Conservation (phyloP, 2,888 invertebrate genomes). For the Eupithecia subumbrata region DNA sequence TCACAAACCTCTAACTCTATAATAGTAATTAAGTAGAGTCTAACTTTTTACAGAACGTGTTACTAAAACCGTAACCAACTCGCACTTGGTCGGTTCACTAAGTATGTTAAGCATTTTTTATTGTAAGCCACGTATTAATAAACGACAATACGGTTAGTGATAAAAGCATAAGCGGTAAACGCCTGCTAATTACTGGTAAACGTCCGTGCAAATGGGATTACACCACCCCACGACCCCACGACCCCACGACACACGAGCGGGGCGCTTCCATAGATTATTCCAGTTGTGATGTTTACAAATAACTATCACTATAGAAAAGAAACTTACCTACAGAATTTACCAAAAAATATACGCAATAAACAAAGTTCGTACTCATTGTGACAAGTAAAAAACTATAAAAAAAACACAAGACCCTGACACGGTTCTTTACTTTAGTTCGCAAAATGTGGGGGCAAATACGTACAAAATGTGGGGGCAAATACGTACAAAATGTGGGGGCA, state of each 20-base stretch:
- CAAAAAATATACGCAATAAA: neutral
- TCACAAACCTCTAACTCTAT: neutral
- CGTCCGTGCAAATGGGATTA: constrained; percentile 70
- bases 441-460: neutral
- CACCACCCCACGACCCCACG: constrained; percentile 38
- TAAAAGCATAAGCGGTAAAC: constrained; percentile 26
- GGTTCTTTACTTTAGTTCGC: neutral
- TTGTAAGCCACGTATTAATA: constrained; percentile 35
- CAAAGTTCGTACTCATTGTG: neutral
- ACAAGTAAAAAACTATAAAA: neutral
- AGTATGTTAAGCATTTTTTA: constrained; percentile 38
- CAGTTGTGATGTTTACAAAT: constrained; percentile 11
- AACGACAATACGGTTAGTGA: constrained; percentile 22
- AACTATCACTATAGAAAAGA: neutral
- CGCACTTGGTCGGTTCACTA: neutral
- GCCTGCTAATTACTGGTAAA: constrained; percentile 70
- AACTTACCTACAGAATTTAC: neutral
- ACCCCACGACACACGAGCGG: constrained; percentile 11
- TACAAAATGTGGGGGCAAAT: neutral
- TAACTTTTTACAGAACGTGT: neutral
- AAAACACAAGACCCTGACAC: no score
- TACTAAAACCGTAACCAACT: neutral
- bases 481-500: neutral
- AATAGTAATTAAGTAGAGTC: neutral
- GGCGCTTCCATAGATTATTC: constrained; percentile 27